phyloP scores from a whole-genome alignment of 2,113 vertebrate genomes.

The Plecotus auritus region DNA sequence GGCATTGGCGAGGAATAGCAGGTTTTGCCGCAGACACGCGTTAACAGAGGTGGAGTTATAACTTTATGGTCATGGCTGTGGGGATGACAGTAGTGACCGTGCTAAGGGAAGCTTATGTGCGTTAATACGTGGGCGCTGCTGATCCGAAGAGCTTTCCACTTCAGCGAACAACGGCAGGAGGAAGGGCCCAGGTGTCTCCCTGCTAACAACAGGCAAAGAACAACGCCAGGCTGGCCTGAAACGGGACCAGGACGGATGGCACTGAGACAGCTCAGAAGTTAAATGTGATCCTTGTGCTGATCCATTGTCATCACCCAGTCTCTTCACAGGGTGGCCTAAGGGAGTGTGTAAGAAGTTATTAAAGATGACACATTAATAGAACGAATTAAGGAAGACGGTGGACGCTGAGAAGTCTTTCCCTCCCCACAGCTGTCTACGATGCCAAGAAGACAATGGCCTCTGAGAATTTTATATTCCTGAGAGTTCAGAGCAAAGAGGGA shows the following conservation, averaged over 20 bases:
- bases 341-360: not conserved
- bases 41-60: not conserved
- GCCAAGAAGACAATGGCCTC: not conserved
- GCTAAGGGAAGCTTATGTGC: not conserved
- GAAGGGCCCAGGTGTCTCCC: not conserved
- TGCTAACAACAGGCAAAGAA: not conserved
- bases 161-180: not conserved
- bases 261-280: not conserved
- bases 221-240: not conserved
- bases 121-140: not conserved
- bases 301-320: not conserved
- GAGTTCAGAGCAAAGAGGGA: slow-evolving; percentile 18
- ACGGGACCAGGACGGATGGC: not conserved
- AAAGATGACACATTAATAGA: not conserved
- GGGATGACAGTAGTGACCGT: not conserved
- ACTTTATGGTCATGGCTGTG: not conserved
- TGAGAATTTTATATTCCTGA: slow-evolving; percentile 22
- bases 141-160: not conserved
- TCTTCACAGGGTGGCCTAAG: not conserved
- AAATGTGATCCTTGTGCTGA: not conserved
- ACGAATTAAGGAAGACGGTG: not conserved
- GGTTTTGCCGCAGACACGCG: not conserved
- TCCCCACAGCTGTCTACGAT: not conserved
- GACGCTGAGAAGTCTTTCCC: not conserved
- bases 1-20: not conserved